Evolutionary conservation across 2,888 invertebrate species (phyloP).

Genomic region (Notocelia uddmanniana): DNA sequence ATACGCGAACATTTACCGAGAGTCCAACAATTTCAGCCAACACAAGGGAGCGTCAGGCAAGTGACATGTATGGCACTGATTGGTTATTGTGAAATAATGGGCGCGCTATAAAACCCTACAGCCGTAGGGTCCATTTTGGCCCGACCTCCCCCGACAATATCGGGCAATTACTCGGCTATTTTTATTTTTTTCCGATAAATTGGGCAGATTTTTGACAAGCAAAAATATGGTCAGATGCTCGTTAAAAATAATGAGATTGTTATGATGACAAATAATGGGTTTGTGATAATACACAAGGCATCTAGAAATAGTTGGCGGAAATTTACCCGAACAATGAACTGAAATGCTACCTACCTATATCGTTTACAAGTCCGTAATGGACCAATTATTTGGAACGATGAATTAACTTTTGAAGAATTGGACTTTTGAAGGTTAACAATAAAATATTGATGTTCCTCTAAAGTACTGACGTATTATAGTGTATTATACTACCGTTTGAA

Average conservation of each 20-base stretch:
- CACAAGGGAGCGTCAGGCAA: constrained; percentile 72
- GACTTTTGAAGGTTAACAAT: not conserved
- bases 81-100: constrained; percentile 82
- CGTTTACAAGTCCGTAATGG: not conserved
- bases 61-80: constrained; percentile 79
- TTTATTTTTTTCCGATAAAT: constrained; percentile 70
- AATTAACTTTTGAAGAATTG: not conserved
- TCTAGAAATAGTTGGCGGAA: constrained; percentile 2
- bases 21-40: constrained; percentile 52
- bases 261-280: constrained; percentile 38
- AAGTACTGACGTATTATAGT: not conserved
- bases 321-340: not conserved
- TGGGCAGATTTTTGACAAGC: constrained; percentile 74
- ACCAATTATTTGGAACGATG: constrained; percentile 2
- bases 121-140: constrained; percentile 44
- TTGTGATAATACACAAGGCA: not conserved
- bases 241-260: constrained; percentile 82
- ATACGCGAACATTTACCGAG: constrained; percentile 53
- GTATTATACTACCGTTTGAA: not conserved
- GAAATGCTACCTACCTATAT: not conserved
- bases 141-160: constrained; percentile 51
- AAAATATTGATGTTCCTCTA: not conserved
- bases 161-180: constrained; percentile 68
- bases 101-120: constrained; percentile 58
- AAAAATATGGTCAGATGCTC: constrained; percentile 64